Base-by-base conservation (phyloP, 1,140 invertebrate genomes). In the Megathymus violae region DNA sequence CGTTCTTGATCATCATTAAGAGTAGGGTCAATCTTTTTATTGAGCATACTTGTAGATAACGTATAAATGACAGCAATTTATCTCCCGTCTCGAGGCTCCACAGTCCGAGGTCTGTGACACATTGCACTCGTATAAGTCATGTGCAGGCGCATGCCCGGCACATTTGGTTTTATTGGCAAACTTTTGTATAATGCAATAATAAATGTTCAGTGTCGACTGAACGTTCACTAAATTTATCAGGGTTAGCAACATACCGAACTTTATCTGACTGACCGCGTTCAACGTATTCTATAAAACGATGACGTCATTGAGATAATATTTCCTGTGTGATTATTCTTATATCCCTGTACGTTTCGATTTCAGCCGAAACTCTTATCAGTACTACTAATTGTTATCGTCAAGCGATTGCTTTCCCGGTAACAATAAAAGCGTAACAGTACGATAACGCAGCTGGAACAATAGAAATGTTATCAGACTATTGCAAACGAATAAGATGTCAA, bases 11-110 rank as follows among this genome's bases (percentile, higher is more conserved):
- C 48, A 51, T 51, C 16, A 38, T 51, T 38, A 51, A 19, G 48
- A n/a, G 22, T 48, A 54, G 27, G 38, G 15, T 16, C 59, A 77
- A 71, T 76, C 51, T 70, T 74, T 70, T 76, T 78, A 76, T 80
- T 78, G 71, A 72, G 47, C 54, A 62, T 61, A 64, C 71, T 75
- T 74, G 68, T 64, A 63, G 47, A 58, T 69, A 74, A 69, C 59
- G 69, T 71, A 62, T 76, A 76, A 81, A 75, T 78, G 80, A 68
- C 67, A 66, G 69, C 73, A 78, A 85, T 85, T 83, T 85, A 79
- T 78, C 74, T 72, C 70, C 69, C 62, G 63, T 72, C 67, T 64
- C 54, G 54, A 54, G 60, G 36, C 62, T 52, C 38, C 63, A 62
- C 63, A 38, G 62, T 59, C n/a, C 36, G 64, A 69, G 67, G 68